phyloP scores from a whole-genome alignment of 2,113 vertebrate species.

The Antennarius striatus region DNA sequence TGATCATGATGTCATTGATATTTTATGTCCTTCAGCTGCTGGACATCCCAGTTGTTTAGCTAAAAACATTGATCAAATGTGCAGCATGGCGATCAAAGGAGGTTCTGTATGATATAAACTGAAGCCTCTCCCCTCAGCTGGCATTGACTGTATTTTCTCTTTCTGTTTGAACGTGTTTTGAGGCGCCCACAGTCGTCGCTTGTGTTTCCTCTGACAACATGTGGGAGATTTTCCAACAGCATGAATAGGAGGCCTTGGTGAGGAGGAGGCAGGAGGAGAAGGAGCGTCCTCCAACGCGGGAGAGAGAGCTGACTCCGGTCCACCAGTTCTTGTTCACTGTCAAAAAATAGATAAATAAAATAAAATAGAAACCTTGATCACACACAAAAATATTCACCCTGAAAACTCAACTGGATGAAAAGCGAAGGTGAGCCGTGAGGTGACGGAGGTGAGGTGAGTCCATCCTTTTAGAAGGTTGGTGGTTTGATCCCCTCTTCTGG shows the following conservation, averaged over 20 bases:
- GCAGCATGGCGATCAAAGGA: background rate
- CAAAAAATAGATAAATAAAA: background rate
- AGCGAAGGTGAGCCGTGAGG: background rate
- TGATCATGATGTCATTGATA: too few relatives aligned
- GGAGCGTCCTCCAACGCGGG: constrained; percentile 35
- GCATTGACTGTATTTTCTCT: constrained; percentile 25
- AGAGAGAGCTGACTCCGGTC: background rate
- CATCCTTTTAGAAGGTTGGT: too few relatives aligned
- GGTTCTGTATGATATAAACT: too few relatives aligned
- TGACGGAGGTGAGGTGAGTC: background rate
- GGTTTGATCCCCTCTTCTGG: too few relatives aligned
- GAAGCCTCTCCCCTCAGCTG: background rate
- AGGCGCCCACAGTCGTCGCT: constrained; percentile 60
- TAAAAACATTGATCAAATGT: too few relatives aligned
- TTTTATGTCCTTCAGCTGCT: background rate
- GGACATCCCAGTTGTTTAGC: background rate
- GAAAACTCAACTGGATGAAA: background rate
- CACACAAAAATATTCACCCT: constrained; percentile 16
- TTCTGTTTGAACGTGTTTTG: constrained; percentile 33
- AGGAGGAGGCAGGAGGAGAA: constrained; percentile 52
- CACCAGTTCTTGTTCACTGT: constrained; percentile 15
- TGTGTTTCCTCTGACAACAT: constrained; percentile 63
- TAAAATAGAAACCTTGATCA: constrained; percentile 32
- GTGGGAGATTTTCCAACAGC: constrained; percentile 61
- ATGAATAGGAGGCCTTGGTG: constrained; percentile 65